phyloP scores from a whole-genome alignment of 2,113 vertebrate species.

The Oncorhynchus clarkii region DNA sequence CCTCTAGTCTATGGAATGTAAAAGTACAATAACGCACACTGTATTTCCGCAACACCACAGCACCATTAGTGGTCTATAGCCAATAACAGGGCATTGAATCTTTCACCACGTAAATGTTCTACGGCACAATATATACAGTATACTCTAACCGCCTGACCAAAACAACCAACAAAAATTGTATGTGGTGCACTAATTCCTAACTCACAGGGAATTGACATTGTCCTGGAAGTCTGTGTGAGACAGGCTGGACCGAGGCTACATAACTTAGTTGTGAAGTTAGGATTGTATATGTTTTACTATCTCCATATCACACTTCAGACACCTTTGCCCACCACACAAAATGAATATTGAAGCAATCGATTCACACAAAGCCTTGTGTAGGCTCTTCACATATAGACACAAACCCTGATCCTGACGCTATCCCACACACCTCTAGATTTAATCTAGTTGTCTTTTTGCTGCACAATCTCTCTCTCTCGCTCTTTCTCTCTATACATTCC shows the following conservation, averaged over 20 bases:
- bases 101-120: slow-evolving; percentile 68
- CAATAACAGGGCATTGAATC: slow-evolving; percentile 44
- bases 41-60: slow-evolving; percentile 53
- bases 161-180: slow-evolving; percentile 55
- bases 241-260: slow-evolving; percentile 52
- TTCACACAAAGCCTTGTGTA: slow-evolving; percentile 44
- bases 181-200: slow-evolving; percentile 62
- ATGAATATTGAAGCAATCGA: slow-evolving; percentile 37
- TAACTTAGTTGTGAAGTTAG: slow-evolving; percentile 36
- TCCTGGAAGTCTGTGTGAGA: slow-evolving; percentile 60
- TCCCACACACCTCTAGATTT: slow-evolving; percentile 34
- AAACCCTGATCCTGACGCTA: slow-evolving; percentile 32
- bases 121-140: slow-evolving; percentile 72
- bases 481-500: slow-evolving; percentile 49
- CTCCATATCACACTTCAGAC: slow-evolving; percentile 32
- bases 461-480: slow-evolving; percentile 60
- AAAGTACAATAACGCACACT: slow-evolving; percentile 68
- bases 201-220: slow-evolving; percentile 59
- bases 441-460: slow-evolving; percentile 44
- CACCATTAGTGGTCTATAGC: slow-evolving; percentile 68
- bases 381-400: slow-evolving; percentile 38
- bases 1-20: slow-evolving; percentile 79
- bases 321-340: slow-evolving; percentile 20
- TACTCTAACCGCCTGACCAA: slow-evolving; percentile 61
- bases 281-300: slow-evolving; percentile 64